Evolutionary conservation across 2,797 vertebrate genomes (phyloP).

Genomic region (Limosa lapponica): DNA sequence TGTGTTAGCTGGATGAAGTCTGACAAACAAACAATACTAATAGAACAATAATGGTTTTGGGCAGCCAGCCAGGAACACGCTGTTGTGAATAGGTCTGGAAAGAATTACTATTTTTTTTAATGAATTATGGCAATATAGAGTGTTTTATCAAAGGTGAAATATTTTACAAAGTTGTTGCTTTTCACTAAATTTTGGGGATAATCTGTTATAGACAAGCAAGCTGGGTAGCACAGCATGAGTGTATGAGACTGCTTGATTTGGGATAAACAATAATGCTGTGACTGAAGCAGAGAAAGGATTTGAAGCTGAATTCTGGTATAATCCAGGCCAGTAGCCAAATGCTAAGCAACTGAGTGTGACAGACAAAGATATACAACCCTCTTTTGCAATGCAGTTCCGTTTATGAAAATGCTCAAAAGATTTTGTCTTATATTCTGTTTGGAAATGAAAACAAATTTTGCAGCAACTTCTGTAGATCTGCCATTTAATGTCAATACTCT

Average conservation of each 20-base stretch:
- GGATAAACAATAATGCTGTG: background rate
- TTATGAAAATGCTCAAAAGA: conserved; percentile 16
- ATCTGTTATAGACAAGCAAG: background rate
- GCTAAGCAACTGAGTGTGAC: background rate
- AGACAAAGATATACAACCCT: background rate
- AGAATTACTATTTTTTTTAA: background rate
- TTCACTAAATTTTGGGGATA: background rate
- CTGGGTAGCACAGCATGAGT: background rate
- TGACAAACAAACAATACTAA: conserved; percentile 25
- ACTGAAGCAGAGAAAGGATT: background rate
- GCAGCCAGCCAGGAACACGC: background rate
- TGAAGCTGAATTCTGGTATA: background rate
- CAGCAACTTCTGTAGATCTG: background rate
- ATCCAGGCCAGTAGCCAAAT: conserved; percentile 20
- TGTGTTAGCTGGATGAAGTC: conserved; percentile 20
- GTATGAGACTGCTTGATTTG: background rate
- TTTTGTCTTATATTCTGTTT: background rate
- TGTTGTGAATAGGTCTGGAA: background rate
- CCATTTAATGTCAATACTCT: background rate
- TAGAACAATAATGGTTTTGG: conserved; percentile 39
- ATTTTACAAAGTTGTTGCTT: background rate
- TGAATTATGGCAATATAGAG: background rate
- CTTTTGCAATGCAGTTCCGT: background rate
- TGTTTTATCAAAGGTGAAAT: background rate
- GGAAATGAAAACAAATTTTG: background rate